phyloP scores from a whole-genome alignment of 2,797 vertebrate species.

The Hipposideros larvatus region DNA sequence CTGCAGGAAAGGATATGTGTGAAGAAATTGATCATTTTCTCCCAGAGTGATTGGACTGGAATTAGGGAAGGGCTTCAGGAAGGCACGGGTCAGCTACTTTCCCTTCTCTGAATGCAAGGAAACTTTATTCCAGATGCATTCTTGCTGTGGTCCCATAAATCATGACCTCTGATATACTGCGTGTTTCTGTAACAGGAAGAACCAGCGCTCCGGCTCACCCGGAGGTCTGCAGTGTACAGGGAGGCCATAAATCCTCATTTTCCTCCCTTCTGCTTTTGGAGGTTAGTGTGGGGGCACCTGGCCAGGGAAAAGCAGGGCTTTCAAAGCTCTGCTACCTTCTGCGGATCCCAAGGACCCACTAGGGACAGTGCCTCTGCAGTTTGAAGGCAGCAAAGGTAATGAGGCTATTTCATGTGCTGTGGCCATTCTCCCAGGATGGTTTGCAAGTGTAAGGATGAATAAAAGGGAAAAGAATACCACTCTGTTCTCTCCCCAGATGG shows the following conservation, averaged over 20 bases:
- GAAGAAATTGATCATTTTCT: conserved; percentile 46
- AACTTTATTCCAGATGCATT: conserved; percentile 50
- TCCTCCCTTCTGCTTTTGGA: not conserved
- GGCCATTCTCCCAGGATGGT: not conserved
- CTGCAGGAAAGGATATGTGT: not conserved
- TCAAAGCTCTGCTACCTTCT: not conserved
- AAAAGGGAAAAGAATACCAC: not conserved
- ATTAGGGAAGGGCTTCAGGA: not conserved
- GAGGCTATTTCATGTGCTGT: not conserved
- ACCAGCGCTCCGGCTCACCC: not conserved
- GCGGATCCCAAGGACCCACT: not conserved
- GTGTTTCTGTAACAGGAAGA: conserved; percentile 9
- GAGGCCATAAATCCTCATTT: not conserved
- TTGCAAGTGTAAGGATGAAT: not conserved
- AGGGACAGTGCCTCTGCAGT: not conserved
- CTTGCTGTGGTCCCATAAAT: conserved; percentile 2
- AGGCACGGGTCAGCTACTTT: not conserved
- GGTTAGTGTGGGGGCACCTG: not conserved
- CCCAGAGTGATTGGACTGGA: not conserved
- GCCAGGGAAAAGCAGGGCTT: not conserved
- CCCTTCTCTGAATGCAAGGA: not conserved
- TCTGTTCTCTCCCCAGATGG: not conserved
- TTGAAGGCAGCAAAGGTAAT: not conserved
- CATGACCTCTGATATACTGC: not conserved
- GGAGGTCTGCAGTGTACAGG: not conserved